Evolutionary conservation across 2,797 vertebrate genomes (phyloP), one percentile per base, ranked within the genome.

Genomic region (Phoxinus dragarum): DNA sequence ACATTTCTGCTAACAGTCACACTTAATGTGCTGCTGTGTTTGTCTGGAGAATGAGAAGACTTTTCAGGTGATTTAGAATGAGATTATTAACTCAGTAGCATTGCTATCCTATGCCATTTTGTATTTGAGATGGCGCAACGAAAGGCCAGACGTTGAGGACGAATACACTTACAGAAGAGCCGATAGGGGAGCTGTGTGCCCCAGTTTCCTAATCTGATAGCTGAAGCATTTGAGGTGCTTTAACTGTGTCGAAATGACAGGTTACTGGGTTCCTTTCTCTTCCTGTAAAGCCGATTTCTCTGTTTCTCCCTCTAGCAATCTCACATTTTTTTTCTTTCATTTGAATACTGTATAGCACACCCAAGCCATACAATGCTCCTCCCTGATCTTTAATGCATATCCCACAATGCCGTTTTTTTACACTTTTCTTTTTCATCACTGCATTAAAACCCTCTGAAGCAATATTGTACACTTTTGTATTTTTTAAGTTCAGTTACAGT

Each of bases 1-100:
- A 68, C 75, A 84, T 90, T 89, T 89, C 90, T 86, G 88, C 84
- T 87, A 11, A 89, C 59, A 90, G 75, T 64, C 73, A 84, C 84
- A 82, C 87, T 92, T 91, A 88, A 87, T 66, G 89, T 82, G 86
- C 71, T 68, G 69, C 59, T 68, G 78, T 81, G 68, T 81, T 81
- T 86, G 61, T 86, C 72, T 84, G 42, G 44, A 64, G 71, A 75
- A 79, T 10, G 27, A 71, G 14, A 27, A 19, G 68, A 64, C 19
- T 66, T 72, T 72, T 66, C 23, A 71, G 73, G 74, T 78, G 52
- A 73, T 78, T 86, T 54, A 49, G 34, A 38, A 61, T 3, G 21
- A 75, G 49, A 78, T 81, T 86, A 86, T 69, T 68, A 86, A 71
- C 81, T 80, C 66, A 17, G 40, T 21, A 73, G 56, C 67, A 34